A percentile compares a stretch with the other conserved stretches of the same genome.
These are phyloP conservation scores for Malurus cyaneus DNA, from an alignment of 2,113 vertebrate species.

Conservation along the genomic window DNA sequence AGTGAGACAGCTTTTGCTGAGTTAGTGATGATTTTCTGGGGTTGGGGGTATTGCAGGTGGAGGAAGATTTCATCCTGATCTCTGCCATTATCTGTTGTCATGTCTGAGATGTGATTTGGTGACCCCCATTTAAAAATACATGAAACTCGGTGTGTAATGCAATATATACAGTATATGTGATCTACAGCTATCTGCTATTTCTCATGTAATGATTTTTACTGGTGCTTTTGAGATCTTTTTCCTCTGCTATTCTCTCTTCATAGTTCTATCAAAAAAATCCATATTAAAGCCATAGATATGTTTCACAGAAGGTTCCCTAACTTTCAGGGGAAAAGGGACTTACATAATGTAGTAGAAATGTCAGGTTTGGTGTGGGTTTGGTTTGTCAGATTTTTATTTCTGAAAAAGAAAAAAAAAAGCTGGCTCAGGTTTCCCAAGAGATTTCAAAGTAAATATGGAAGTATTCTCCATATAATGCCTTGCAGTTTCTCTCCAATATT, in stretches of 20 bases:
- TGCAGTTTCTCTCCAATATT: not conserved
- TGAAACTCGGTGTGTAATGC: not conserved
- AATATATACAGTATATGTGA: not conserved
- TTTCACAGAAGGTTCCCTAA: not conserved
- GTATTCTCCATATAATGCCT: not conserved
- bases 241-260: not conserved
- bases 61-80: not conserved
- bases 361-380: not conserved
- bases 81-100: not conserved
- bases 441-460: not conserved
- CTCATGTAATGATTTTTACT: not conserved
- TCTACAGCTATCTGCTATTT: not conserved
- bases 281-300: not conserved
- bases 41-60: not conserved
- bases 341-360: not conserved
- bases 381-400: not conserved
- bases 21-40: not conserved
- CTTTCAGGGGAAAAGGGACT: not conserved
- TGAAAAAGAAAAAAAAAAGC: not conserved
- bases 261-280: not conserved
- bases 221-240: not conserved
- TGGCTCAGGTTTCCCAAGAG: not conserved
- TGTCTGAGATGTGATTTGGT: not conserved
- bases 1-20: not conserved
- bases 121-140: not conserved